Percentiles rank a stretch among this genome's conserved stretches.
These are phyloP conservation scores for Bruchidius siliquastri DNA, from an alignment of 2,888 invertebrate species.

Conservation along the genomic window DNA sequence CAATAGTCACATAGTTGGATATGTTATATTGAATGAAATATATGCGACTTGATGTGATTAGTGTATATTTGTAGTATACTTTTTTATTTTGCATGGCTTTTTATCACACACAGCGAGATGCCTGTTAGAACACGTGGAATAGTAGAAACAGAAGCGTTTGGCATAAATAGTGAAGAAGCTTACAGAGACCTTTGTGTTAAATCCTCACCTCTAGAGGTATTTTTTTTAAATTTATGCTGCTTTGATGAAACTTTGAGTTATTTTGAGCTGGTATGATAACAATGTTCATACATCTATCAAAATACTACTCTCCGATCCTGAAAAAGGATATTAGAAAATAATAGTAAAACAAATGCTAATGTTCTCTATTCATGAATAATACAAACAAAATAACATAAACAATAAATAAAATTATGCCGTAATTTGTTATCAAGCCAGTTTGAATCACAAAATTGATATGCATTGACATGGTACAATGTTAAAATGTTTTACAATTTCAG, in stretches of 20 bases:
- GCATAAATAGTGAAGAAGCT: constrained; percentile 79
- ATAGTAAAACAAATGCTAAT: too few relatives aligned
- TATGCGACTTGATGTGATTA: neutral
- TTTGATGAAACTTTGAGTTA: neutral
- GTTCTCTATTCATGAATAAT: too few relatives aligned
- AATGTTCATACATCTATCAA: neutral
- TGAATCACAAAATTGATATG: neutral
- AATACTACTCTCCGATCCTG: neutral
- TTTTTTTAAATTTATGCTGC: constrained; percentile 13
- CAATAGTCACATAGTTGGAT: neutral
- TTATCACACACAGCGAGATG: constrained; percentile 38
- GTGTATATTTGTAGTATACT: constrained; percentile 13
- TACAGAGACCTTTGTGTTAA: constrained; percentile 90
- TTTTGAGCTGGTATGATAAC: neutral
- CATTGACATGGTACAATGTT: neutral
- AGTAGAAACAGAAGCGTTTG: constrained; percentile 27
- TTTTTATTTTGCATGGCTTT: constrained; percentile 37
- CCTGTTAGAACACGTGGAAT: constrained; percentile 30
- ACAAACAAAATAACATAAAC: too few relatives aligned
- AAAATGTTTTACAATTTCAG: constrained; percentile 5
- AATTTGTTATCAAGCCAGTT: neutral
- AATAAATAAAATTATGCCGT: too few relatives aligned
- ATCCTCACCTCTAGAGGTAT: constrained; percentile 35
- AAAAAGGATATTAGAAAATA: too few relatives aligned
- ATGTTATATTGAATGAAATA: neutral